Base-by-base conservation (phyloP, 2,113 vertebrate species). In the Ophthalmolycus amberensis region DNA sequence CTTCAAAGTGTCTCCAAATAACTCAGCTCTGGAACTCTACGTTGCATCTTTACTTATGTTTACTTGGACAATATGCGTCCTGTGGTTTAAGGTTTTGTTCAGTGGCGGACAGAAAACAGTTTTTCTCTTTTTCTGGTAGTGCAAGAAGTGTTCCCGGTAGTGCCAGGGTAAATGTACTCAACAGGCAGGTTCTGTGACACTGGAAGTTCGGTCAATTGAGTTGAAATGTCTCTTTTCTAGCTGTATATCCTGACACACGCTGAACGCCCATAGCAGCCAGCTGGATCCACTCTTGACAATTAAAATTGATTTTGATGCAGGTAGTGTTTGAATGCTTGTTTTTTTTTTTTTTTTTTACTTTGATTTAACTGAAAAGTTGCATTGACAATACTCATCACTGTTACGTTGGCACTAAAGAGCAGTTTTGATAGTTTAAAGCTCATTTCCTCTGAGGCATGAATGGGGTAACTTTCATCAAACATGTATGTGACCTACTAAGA, bases 1-100 rank as follows among this genome's bases (percentile, higher is more conserved):
- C 88, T 88, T 88, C 71, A 89, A 90, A 89, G 85, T 85, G 84
- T 92, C 77, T 91, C 87, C 84, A 80, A 90, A 88, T 81, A 88
- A 83, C 83, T 89, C 83, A 5, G 67, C 85, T 89, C 68, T 85
- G 67, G 73, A 89, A 85, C 63, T 78, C 76, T 69, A 63, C 76
- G 77, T 86, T 82, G 84, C 88, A 76, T 91, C 84, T 56, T 86
- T 80, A 77, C 86, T 90, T 80, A 73, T 76, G 68, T 90, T 92
- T 83, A 85, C 73, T 86, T 37, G 63, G 88, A 79, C 79, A 81
- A 29, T 80, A 72, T 34, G 15, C 27, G 20, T 87, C 62, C 69
- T 76, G 76, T 82, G 72, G 46, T 86, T 88, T 56, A 66, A 54
- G 75, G 58, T 81, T 89, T 77, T 85, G 62, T 77, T 87, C 77